Conservation (phyloP, 2,797 vertebrate genomes). For the Tokudaia muenninki region DNA sequence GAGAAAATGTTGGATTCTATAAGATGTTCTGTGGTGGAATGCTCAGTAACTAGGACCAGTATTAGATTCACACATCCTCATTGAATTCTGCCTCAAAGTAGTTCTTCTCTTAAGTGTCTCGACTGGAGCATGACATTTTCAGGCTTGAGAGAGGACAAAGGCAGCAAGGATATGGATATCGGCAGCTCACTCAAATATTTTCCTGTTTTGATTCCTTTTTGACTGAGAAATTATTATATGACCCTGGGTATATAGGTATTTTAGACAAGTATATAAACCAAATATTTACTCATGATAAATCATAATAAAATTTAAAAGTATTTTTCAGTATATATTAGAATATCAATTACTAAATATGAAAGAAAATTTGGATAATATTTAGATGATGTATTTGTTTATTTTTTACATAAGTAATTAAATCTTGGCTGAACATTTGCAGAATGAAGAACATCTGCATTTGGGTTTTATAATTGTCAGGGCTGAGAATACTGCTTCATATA, state of each 20-base stretch:
- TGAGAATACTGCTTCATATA: background rate
- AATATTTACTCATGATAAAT: background rate
- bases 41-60: background rate
- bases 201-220: background rate
- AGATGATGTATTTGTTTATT: background rate
- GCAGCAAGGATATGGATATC: background rate
- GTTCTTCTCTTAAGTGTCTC: background rate
- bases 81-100: background rate
- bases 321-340: background rate
- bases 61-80: background rate
- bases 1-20: constrained; percentile 42
- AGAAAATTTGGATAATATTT: background rate
- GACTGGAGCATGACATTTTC: background rate
- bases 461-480: background rate
- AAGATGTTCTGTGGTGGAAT: background rate
- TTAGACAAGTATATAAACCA: background rate
- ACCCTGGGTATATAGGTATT: background rate
- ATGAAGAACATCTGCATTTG: background rate
- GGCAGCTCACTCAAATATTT: background rate
- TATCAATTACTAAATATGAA: background rate
- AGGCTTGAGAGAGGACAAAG: background rate
- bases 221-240: background rate
- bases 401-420: background rate
- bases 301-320: background rate
- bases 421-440: background rate